A percentile compares a stretch with the other conserved stretches of the same genome.
Conservation (phyloP, 2,888 invertebrate genomes). For the Metalampra italica region DNA sequence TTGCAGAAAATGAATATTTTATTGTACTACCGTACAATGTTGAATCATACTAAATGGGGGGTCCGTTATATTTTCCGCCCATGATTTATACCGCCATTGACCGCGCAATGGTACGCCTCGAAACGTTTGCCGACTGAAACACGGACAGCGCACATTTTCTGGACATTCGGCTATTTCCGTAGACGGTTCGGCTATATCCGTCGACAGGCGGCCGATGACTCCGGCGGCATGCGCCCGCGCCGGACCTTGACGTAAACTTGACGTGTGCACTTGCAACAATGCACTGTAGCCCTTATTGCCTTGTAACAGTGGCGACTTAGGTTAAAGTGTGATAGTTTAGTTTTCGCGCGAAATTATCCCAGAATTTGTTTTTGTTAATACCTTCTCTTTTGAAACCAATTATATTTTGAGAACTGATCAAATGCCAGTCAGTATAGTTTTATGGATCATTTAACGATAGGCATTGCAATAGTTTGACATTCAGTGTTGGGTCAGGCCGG, state of each 20-base stretch:
- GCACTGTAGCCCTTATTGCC: slow-evolving; percentile 28
- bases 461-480: no score
- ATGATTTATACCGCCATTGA: slow-evolving; percentile 39
- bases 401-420: no score
- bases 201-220: slow-evolving; percentile 70
- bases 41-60: not conserved
- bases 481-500: no score
- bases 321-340: not conserved
- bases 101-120: slow-evolving; percentile 28
- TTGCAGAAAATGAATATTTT: no score
- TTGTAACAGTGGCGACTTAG: slow-evolving; percentile 18
- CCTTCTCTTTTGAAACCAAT: not conserved
- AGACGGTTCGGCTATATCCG: slow-evolving; percentile 66
- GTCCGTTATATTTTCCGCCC: slow-evolving; percentile 1
- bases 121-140: slow-evolving; percentile 62
- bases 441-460: no score
- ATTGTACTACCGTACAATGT: no score
- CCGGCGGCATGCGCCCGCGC: slow-evolving; percentile 56
- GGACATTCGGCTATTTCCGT: slow-evolving; percentile 71
- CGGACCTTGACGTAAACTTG: slow-evolving; percentile 58
- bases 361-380: not conserved
- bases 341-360: not conserved
- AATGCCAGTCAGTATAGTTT: no score
- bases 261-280: slow-evolving; percentile 20
- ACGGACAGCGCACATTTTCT: slow-evolving; percentile 55